phyloP scores from a whole-genome alignment of 2,888 invertebrate genomes.

The Rotaria macrura region DNA sequence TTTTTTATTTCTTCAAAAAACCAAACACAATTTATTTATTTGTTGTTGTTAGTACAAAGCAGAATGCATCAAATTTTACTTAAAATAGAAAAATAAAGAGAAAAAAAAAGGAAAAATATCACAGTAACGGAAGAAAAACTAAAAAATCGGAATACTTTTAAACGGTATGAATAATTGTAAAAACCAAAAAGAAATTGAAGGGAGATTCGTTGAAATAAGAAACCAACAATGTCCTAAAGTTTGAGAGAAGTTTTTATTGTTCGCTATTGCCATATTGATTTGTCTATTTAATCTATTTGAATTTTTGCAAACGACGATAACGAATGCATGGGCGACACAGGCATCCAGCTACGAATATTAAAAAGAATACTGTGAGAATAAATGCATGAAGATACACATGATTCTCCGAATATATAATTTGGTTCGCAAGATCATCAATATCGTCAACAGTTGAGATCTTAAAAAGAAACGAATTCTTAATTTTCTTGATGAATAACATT shows the following conservation, averaged over 20 bases:
- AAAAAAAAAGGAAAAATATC: neutral
- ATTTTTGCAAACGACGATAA: neutral
- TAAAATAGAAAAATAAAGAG: neutral
- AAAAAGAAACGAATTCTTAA: neutral
- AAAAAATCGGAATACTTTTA: neutral
- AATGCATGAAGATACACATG: constrained; percentile 19
- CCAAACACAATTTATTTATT: neutral
- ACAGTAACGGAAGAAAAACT: neutral
- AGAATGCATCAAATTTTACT: neutral
- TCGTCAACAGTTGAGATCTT: neutral
- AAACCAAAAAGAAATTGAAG: neutral
- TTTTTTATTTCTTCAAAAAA: neutral
- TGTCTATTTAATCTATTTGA: neutral
- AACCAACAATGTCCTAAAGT: neutral
- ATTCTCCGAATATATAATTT: constrained; percentile 27
- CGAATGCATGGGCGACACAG: neutral
- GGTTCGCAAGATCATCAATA: constrained; percentile 17
- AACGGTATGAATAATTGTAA: neutral
- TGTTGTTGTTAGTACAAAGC: neutral
- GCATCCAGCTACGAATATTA: constrained; percentile 22
- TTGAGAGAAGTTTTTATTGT: neutral
- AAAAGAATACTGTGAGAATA: neutral
- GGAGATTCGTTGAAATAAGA: neutral
- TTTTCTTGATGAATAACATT: neutral
- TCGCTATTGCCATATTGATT: neutral